Evolutionary conservation across 2,888 invertebrate species (phyloP).

Genomic region (Serrognathus titanus): DNA sequence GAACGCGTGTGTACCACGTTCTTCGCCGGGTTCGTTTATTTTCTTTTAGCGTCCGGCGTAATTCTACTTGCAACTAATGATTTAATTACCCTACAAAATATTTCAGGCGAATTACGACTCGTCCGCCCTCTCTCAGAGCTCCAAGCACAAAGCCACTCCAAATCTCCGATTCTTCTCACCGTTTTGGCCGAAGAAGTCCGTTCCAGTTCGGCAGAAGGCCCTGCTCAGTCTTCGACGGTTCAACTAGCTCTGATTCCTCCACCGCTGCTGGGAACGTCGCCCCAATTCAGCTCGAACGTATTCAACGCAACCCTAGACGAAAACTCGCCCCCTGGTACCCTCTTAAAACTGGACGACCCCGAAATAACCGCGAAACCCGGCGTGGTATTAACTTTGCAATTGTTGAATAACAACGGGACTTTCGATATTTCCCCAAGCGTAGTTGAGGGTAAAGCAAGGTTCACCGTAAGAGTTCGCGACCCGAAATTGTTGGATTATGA

Average conservation of each 20-base stretch:
- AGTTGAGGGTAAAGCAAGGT: slow-evolving; percentile 73
- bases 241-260: slow-evolving; percentile 73
- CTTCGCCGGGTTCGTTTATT: too few species aligned
- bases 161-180: slow-evolving; percentile 77
- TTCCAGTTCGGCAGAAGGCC: slow-evolving; percentile 61
- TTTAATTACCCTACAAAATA: not conserved
- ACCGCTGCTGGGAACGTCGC: slow-evolving; percentile 37
- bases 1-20: not conserved
- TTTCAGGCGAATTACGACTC: slow-evolving; percentile 65
- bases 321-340: slow-evolving; percentile 77
- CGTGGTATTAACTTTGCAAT: slow-evolving; percentile 74
- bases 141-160: slow-evolving; percentile 74
- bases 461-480: slow-evolving; percentile 80
- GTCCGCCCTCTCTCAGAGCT: slow-evolving; percentile 74
- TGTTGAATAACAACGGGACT: slow-evolving; percentile 79
- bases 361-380: slow-evolving; percentile 42
- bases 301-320: slow-evolving; percentile 76
- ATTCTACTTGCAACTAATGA: not conserved
- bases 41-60: too few species aligned
- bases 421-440: slow-evolving; percentile 85
- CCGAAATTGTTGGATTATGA: slow-evolving; percentile 83
- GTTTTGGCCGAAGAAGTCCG: slow-evolving; percentile 85
- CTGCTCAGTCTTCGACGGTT: slow-evolving; percentile 77
- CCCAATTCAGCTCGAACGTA: slow-evolving; percentile 47
- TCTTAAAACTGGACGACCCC: slow-evolving; percentile 50